phyloP scores from a whole-genome alignment of 2,888 invertebrate species.

The Seladonia tumulorum region DNA sequence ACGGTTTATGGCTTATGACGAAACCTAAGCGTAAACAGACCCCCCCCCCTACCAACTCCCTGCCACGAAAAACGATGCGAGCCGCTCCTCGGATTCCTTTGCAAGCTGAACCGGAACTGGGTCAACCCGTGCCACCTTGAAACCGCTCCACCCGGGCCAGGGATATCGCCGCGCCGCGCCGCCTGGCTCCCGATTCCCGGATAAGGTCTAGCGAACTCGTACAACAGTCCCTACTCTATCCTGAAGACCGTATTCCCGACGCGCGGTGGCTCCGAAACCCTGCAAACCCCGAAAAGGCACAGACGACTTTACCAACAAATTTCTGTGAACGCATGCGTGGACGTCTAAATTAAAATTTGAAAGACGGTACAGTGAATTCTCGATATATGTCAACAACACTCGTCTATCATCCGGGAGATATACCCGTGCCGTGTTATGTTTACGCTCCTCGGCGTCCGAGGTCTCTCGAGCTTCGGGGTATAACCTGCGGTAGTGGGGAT shows the following conservation, averaged over 20 bases:
- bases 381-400: no score
- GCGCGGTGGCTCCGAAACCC: not conserved
- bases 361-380: not conserved
- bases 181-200: not conserved
- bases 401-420: no score
- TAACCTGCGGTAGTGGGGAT: no score
- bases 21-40: not conserved
- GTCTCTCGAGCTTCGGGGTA: no score
- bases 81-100: slow-evolving; percentile 22
- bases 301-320: not conserved
- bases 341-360: no score
- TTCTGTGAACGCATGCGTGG: no score
- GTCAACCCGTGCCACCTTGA: not conserved
- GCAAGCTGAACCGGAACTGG: slow-evolving; percentile 7
- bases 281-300: not conserved
- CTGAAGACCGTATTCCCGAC: not conserved
- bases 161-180: no score
- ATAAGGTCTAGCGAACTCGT: not conserved
- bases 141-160: not conserved
- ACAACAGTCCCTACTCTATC: not conserved
- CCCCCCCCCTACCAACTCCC: not conserved
- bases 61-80: not conserved
- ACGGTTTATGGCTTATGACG: not conserved
- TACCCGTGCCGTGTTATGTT: no score
- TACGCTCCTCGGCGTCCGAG: no score